Conservation (phyloP, 2,888 invertebrate genomes). For the Eledone cirrhosa region DNA sequence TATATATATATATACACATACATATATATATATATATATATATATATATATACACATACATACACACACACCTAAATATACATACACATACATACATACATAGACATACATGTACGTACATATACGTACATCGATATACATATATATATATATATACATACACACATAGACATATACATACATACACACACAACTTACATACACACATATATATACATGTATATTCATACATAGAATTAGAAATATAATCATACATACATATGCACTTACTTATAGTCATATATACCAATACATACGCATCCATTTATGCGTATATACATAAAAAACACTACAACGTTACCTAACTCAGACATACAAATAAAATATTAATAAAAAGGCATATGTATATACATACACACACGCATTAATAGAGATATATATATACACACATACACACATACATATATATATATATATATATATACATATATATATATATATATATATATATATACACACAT, state of each 20-base stretch:
- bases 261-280: too few relatives aligned
- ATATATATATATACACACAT: background rate
- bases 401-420: too few relatives aligned
- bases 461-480: background rate
- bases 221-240: too few relatives aligned
- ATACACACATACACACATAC: background rate
- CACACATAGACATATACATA: background rate
- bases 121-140: background rate
- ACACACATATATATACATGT: background rate
- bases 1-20: background rate
- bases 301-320: too few relatives aligned
- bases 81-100: background rate
- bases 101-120: background rate
- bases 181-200: background rate
- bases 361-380: too few relatives aligned
- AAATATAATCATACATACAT: too few relatives aligned
- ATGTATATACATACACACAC: too few relatives aligned
- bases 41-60: background rate
- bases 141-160: background rate
- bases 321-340: too few relatives aligned
- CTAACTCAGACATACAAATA: too few relatives aligned
- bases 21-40: background rate
- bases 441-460: background rate
- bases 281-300: too few relatives aligned
- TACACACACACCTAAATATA: background rate